Evolutionary conservation across 2,113 vertebrate species (phyloP).

Genomic region (Toxotes jaculatrix): DNA sequence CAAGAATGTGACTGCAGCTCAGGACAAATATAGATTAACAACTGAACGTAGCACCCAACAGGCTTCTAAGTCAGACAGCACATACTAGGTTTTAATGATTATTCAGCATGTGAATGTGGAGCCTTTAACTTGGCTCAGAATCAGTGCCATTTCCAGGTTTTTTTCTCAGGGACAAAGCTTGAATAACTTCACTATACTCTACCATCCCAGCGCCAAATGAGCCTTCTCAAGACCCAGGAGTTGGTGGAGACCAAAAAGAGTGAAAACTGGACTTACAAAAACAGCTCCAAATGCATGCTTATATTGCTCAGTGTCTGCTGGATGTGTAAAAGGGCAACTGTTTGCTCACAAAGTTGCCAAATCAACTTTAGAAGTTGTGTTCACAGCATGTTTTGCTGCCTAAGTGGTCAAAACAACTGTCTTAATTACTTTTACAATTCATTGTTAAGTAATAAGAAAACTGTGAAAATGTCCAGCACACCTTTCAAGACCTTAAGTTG

Average conservation of each 20-base stretch:
- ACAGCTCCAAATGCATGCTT: no score
- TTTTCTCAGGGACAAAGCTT: no score
- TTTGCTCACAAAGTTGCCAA: no score
- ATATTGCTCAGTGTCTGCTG: no score
- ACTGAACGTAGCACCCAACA: not conserved
- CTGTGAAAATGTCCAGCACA: no score
- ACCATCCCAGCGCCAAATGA: not conserved
- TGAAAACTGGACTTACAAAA: not conserved
- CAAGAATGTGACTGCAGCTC: slow-evolving; percentile 20
- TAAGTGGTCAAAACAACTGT: no score
- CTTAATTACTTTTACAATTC: no score
- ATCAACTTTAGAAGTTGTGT: no score
- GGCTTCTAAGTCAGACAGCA: not conserved
- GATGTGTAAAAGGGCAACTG: no score
- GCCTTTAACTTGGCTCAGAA: not conserved
- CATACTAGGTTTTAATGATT: not conserved
- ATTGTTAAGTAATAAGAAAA: no score
- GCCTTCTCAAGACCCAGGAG: not conserved
- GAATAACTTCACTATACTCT: not conserved
- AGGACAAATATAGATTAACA: slow-evolving; percentile 23
- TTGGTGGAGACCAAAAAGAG: not conserved
- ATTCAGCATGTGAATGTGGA: not conserved
- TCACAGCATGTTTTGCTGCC: no score
- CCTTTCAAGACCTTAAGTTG: no score
- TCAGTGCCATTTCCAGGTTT: not conserved